Evolutionary conservation across 2,797 vertebrate species (phyloP).

Genomic region (Coreius guichenoti): DNA sequence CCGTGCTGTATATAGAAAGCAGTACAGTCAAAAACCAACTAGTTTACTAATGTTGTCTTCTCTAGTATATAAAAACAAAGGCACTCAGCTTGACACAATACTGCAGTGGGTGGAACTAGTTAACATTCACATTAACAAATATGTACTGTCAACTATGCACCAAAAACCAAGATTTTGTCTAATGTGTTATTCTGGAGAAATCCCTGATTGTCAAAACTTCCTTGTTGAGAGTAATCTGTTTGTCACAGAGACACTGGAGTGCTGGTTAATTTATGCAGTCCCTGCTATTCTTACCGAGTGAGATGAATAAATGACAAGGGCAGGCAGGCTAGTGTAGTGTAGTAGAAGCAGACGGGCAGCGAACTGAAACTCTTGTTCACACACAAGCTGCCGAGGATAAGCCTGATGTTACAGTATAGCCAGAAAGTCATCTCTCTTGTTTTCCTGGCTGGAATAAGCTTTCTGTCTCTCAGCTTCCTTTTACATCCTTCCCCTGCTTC

Average conservation of each 20-base stretch:
- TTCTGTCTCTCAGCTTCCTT: slow-evolving; percentile 32
- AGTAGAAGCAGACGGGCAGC: slow-evolving; percentile 31
- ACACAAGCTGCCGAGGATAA: slow-evolving; percentile 35
- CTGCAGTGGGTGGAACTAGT: background rate
- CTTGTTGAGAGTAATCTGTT: slow-evolving; percentile 19
- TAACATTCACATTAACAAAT: slow-evolving; percentile 2
- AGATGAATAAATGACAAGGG: slow-evolving; percentile 54
- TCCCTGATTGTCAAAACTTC: slow-evolving; percentile 15
- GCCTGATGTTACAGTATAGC: slow-evolving; percentile 22
- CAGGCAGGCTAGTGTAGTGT: slow-evolving; percentile 6
- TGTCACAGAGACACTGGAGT: slow-evolving; percentile 31
- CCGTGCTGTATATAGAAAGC: background rate
- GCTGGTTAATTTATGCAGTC: slow-evolving; percentile 43
- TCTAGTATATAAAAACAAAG: background rate
- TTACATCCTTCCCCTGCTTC: background rate
- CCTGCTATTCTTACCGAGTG: slow-evolving; percentile 43
- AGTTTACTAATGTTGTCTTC: background rate
- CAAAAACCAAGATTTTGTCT: slow-evolving; percentile 2
- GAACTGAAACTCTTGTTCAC: slow-evolving; percentile 41
- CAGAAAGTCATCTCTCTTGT: slow-evolving; percentile 10
- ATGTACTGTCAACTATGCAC: background rate
- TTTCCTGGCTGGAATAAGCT: slow-evolving; percentile 7
- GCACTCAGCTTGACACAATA: background rate
- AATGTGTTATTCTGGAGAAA: slow-evolving; percentile 2
- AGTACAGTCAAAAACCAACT: background rate